Evolutionary conservation across 2,797 vertebrate species (phyloP).

Genomic region (Typhlichthys subterraneus): DNA sequence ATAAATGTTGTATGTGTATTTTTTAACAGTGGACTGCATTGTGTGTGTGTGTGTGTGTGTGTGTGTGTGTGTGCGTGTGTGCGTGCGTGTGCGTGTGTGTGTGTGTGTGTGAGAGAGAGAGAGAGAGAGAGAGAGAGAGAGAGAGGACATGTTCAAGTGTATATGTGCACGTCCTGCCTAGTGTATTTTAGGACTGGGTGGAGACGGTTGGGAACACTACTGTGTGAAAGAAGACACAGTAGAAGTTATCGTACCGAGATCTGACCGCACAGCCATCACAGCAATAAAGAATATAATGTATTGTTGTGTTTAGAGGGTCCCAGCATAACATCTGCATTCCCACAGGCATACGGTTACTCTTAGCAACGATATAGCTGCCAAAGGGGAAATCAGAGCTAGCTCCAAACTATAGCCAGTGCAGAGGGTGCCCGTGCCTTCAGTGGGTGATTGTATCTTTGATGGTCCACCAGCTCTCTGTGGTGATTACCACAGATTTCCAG

Average conservation of each 20-base stretch:
- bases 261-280: slow-evolving; percentile 34
- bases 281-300: slow-evolving; percentile 32
- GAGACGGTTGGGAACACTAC: slow-evolving; percentile 65
- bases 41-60: slow-evolving; percentile 14
- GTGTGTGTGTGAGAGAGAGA: background rate
- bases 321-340: slow-evolving; percentile 19
- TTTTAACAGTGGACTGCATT: too few relatives aligned
- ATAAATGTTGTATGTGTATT: too few relatives aligned
- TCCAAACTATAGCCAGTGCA: slow-evolving; percentile 25
- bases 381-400: slow-evolving; percentile 48
- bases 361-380: slow-evolving; percentile 44
- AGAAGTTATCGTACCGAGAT: slow-evolving; percentile 33
- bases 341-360: slow-evolving; percentile 26
- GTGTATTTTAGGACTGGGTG: slow-evolving; percentile 73
- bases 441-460: slow-evolving; percentile 71
- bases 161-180: slow-evolving; percentile 26
- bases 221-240: slow-evolving; percentile 35
- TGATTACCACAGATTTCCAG: slow-evolving; percentile 65
- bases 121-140: too few relatives aligned
- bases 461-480: slow-evolving; percentile 73
- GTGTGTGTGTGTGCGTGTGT: slow-evolving; percentile 16
- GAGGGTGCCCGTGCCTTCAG: slow-evolving; percentile 37
- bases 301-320: slow-evolving; percentile 40
- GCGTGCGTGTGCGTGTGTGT: slow-evolving; percentile 4
- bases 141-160: background rate